phyloP scores from a whole-genome alignment of 2,113 vertebrate species.

The Eonycteris spelaea region DNA sequence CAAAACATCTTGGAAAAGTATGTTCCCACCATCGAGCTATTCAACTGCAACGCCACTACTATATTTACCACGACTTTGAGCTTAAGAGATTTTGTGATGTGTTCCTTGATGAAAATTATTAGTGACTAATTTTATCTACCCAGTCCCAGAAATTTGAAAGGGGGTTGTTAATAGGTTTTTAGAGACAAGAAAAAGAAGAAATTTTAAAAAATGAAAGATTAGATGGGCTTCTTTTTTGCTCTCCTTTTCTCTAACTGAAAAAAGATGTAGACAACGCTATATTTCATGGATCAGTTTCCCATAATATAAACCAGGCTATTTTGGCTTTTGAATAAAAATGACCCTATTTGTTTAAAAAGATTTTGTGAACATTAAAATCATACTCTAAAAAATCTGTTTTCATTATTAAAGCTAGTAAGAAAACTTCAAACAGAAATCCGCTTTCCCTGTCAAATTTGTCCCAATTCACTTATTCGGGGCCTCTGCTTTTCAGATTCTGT shows the following conservation, averaged over 20 bases:
- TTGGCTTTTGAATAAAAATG: slow-evolving; percentile 38
- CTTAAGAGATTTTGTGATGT: not conserved
- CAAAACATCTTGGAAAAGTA: not conserved
- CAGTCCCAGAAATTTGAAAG: not conserved
- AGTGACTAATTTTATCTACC: not conserved
- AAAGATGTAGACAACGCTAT: slow-evolving; percentile 13
- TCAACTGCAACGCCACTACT: not conserved
- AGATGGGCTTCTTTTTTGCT: not conserved
- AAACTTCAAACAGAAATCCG: slow-evolving; percentile 1
- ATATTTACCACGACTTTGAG: not conserved
- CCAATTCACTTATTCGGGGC: not conserved
- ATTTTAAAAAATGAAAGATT: not conserved
- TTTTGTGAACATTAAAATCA: slow-evolving; percentile 36
- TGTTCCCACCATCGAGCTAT: not conserved
- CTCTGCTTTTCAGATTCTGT: not conserved
- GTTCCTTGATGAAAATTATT: not conserved
- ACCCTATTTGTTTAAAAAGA: slow-evolving; percentile 27
- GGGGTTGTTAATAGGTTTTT: not conserved
- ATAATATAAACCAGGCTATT: slow-evolving; percentile 29
- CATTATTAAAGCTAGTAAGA: slow-evolving; percentile 6
- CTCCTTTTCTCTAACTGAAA: slow-evolving; percentile 39
- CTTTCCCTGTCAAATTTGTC: slow-evolving; percentile 8
- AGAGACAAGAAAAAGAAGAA: not conserved
- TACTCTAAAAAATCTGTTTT: slow-evolving; percentile 42
- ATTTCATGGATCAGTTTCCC: slow-evolving; percentile 17